Evolutionary conservation across 2,888 invertebrate genomes (phyloP).

Genomic region (Pammene aurita): DNA sequence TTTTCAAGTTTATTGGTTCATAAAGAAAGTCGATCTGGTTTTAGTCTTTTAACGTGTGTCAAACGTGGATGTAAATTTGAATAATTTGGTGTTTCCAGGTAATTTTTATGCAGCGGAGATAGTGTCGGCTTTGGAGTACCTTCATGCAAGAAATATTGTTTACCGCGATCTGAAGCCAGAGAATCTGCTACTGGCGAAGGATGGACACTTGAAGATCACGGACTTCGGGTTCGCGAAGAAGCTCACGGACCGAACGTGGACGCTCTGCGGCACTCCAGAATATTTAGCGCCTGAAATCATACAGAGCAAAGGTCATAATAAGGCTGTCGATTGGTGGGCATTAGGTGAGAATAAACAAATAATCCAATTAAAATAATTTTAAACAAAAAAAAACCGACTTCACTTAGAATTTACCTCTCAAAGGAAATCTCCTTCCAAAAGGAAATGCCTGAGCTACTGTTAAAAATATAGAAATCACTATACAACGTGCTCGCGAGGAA

Average conservation of each 20-base stretch:
- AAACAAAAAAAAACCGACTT: no score
- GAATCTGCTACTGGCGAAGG: constrained; percentile 94
- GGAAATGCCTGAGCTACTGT: no score
- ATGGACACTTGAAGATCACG: constrained; percentile 98
- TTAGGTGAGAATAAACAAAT: constrained; percentile 85
- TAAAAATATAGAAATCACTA: no score
- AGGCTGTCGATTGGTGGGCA: constrained; percentile 99
- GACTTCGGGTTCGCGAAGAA: constrained; percentile 99
- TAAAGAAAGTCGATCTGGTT: constrained; percentile 23
- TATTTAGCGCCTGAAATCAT: constrained; percentile 99
- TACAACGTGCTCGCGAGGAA: no score
- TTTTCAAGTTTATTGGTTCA: constrained; percentile 7
- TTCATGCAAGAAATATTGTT: constrained; percentile 94
- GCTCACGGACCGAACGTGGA: constrained; percentile 97
- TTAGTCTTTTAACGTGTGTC: constrained; percentile 20
- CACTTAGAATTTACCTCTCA: no score
- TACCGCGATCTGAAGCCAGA: constrained; percentile 96
- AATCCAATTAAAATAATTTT: background rate
- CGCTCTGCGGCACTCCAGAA: constrained; percentile 97
- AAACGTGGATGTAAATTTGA: constrained; percentile 42
- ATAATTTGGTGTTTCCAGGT: constrained; percentile 69
- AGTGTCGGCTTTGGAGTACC: constrained; percentile 95
- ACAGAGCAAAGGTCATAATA: constrained; percentile 98
- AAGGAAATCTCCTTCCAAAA: no score
- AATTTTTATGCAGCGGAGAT: constrained; percentile 98